These are phyloP conservation scores for Luidia sarsii DNA, from an alignment of 53 echinoderm and acorn worm genomes.

Conservation along the genomic window DNA sequence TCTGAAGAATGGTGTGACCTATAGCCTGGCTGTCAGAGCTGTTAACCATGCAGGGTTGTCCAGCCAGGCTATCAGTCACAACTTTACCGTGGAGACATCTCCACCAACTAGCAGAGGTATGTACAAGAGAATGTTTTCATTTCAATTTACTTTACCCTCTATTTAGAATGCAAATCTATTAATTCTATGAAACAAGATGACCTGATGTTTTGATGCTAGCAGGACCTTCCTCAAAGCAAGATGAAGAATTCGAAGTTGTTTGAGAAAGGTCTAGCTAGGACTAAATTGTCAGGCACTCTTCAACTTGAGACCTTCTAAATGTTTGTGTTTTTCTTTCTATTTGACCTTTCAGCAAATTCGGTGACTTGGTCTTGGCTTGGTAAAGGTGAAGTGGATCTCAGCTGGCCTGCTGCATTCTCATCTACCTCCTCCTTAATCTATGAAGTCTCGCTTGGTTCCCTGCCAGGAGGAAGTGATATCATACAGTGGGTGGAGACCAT, in stretches of 20 bases:
- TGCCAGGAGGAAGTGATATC: constrained; percentile 43
- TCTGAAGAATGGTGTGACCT: neutral
- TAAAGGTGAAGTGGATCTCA: neutral
- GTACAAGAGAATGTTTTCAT: neutral
- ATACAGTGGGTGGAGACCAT: constrained; percentile 54
- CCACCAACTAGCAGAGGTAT: neutral
- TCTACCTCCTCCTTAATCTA: constrained; percentile 41
- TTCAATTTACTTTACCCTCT: too few species aligned
- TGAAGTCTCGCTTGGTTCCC: constrained; percentile 52
- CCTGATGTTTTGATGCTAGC: neutral
- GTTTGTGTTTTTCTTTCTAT: too few species aligned
- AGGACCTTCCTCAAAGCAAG: too few species aligned
- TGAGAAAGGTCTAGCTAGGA: too few species aligned
- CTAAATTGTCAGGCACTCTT: too few species aligned
- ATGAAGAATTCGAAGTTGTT: too few species aligned
- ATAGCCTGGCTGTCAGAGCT: constrained; percentile 43
- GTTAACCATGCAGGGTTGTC: constrained; percentile 30
- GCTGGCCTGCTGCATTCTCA: constrained; percentile 28
- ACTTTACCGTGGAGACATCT: constrained; percentile 37
- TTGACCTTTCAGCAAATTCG: too few species aligned
- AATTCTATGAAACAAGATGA: neutral
- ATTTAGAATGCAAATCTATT: too few species aligned
- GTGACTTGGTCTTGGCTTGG: neutral
- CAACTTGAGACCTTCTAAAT: too few species aligned
- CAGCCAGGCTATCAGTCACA: constrained; percentile 17